Percentiles rank a stretch among this genome's conserved stretches.
These are phyloP conservation scores for Drosophila acutilabella DNA, from an alignment of 2,888 invertebrate species.

Conservation along the genomic window DNA sequence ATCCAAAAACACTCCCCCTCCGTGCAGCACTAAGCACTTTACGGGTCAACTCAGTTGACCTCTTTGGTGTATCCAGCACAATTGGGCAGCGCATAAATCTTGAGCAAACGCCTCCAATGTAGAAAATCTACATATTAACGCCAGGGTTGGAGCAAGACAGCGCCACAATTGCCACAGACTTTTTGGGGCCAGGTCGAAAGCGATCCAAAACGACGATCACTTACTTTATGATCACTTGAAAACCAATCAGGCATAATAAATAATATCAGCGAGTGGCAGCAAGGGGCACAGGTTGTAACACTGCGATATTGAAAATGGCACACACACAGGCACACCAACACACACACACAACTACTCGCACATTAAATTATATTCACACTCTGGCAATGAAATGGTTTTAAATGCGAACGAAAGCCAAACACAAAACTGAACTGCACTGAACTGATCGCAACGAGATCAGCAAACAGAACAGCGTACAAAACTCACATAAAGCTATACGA, in stretches of 20 bases:
- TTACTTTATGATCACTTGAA: conserved; percentile 84
- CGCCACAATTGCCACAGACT: conserved; percentile 69
- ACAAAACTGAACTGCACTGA: conserved; percentile 28
- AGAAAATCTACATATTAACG: conserved; percentile 76
- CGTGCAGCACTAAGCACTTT: neutral
- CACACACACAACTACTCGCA: conserved; percentile 45
- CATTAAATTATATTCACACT: conserved; percentile 85
- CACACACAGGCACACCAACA: conserved; percentile 29
- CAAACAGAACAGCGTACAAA: conserved; percentile 63
- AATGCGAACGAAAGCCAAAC: conserved; percentile 67
- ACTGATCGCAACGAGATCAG: conserved; percentile 75
- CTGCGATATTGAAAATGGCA: conserved; percentile 84
- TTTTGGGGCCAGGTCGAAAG: conserved; percentile 43
- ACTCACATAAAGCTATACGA: conserved; percentile 8
- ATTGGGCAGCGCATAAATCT: conserved; percentile 64
- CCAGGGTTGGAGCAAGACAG: conserved; percentile 65
- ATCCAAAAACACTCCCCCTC: conserved; percentile 22
- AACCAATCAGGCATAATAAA: conserved; percentile 85
- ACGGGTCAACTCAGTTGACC: conserved; percentile 49
- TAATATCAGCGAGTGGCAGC: conserved; percentile 74
- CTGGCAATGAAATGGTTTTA: conserved; percentile 82
- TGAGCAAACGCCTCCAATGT: conserved; percentile 64
- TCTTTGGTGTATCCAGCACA: conserved; percentile 36
- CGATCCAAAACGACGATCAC: conserved; percentile 76
- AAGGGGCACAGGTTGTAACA: conserved; percentile 44